Base-by-base conservation (phyloP, 1,140 invertebrate genomes). In the Megalopta genalis region DNA sequence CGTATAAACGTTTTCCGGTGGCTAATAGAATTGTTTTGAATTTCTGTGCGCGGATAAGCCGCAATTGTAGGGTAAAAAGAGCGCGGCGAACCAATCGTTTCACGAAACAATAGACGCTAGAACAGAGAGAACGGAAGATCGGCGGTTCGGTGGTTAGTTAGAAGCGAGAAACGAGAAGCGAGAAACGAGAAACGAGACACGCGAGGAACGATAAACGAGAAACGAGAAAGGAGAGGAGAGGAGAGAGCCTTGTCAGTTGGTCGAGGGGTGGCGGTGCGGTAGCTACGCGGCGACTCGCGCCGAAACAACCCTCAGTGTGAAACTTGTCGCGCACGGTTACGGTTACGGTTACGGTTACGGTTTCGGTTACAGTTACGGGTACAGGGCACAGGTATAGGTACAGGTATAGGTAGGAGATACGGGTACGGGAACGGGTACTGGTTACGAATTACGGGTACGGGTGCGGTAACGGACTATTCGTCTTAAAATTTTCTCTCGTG, bases 301-400 rank as follows among this genome's bases (percentile, higher is more conserved):
- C 74, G 80, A 86, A 88, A 85, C 80, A 81, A 83, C 89, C 87
- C 85, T 90, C 89, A 90, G 89, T 90, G 87, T 86, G 78, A 87
- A 86, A 83, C 63, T 86, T 84, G 77, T 80, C 88, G 88, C 88
- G 89, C 81, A 86, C 76, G 73, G 84, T 81, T 80, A 80, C 70
- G 74, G 67, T n/a, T n/a, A 18, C 18, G 18, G 52, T n/a, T 14
- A 54, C 49, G 16, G 49, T 54, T 54, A 54, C 49, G 49, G 42
- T 2, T 46, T 18, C 49, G 49, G 49, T 4, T 21, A 54, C 49
- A 16, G 49, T 16, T 54, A 54, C 49, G 18, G 49, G 16, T 54
- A 32, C 32, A 32, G 32, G 32, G 32, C 32, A 32, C 32, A 32
- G 32, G 32, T 32, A 32, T 32, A 32, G 32, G 32, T 32, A 32